These are phyloP conservation scores for Tragulus kanchil DNA, from an alignment of 2,113 vertebrate genomes.

Conservation along the genomic window DNA sequence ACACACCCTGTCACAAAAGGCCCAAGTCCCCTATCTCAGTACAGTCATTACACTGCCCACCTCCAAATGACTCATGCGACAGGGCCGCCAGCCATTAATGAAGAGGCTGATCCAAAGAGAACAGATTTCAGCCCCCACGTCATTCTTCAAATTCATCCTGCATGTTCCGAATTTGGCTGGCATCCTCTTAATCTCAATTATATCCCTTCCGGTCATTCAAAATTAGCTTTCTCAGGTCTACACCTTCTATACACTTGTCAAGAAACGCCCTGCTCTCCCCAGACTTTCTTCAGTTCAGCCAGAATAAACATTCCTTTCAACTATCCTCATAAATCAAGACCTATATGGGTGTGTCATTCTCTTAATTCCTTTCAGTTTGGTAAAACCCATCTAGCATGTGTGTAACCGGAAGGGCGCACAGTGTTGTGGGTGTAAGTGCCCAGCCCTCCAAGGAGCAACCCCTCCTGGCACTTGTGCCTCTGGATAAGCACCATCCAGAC, in stretches of 20 bases:
- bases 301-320: conserved; percentile 78
- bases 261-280: background rate
- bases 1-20: background rate
- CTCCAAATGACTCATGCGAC: conserved; percentile 2
- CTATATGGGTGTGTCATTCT: conserved; percentile 62
- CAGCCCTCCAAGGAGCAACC: background rate
- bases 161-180: conserved; percentile 4
- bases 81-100: background rate
- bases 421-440: conserved; percentile 9
- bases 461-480: conserved; percentile 19
- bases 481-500: conserved; percentile 64
- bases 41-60: background rate
- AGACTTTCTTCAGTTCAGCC: conserved; percentile 51
- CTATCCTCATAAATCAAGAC: conserved; percentile 76
- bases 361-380: conserved; percentile 61
- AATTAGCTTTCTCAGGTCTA: conserved; percentile 24
- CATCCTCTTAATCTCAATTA: background rate
- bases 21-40: background rate
- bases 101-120: conserved; percentile 50
- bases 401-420: background rate
- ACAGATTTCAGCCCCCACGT: conserved; percentile 16
- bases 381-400: conserved; percentile 50
- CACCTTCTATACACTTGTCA: conserved; percentile 48
- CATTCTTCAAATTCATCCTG: conserved; percentile 47
- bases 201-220: background rate